Conservation (phyloP, 2,797 vertebrate species). For the Halcyon chelicuti region DNA sequence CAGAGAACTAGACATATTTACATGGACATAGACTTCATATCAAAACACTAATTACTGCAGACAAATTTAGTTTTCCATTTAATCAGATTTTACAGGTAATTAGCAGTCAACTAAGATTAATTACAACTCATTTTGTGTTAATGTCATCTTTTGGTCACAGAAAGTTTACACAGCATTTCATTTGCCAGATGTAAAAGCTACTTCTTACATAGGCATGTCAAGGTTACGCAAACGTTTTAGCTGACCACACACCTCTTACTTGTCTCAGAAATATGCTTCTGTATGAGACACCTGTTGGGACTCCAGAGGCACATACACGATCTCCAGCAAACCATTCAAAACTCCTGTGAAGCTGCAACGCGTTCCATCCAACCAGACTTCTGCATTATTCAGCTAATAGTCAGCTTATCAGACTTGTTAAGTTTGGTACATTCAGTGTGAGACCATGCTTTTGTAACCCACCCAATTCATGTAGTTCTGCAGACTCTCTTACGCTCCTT, state of each 20-base stretch:
- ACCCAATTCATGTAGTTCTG: neutral
- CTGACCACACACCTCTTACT: neutral
- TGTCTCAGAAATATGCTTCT: constrained; percentile 24
- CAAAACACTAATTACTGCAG: constrained; percentile 71
- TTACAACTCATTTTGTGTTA: constrained; percentile 75
- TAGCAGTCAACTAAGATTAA: constrained; percentile 78
- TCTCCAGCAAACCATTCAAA: neutral
- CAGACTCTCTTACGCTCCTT: neutral
- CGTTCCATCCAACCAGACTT: neutral
- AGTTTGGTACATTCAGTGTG: neutral
- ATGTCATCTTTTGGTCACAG: constrained; percentile 73
- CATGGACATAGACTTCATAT: constrained; percentile 62
- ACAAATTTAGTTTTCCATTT: constrained; percentile 79
- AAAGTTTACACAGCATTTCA: constrained; percentile 67
- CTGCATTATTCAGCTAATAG: neutral
- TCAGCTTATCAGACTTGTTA: neutral
- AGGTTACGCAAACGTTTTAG: constrained; percentile 49
- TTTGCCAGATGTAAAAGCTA: constrained; percentile 61
- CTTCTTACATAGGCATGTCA: constrained; percentile 38
- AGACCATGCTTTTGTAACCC: neutral
- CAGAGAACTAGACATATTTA: constrained; percentile 69
- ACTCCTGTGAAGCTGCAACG: neutral
- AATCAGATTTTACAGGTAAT: constrained; percentile 82
- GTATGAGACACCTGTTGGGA: neutral
- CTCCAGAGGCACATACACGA: neutral